Evolutionary conservation across 2,797 vertebrate genomes (phyloP), one percentile per base, ranked within the genome.

Genomic region (Cyclopterus lumpus): DNA sequence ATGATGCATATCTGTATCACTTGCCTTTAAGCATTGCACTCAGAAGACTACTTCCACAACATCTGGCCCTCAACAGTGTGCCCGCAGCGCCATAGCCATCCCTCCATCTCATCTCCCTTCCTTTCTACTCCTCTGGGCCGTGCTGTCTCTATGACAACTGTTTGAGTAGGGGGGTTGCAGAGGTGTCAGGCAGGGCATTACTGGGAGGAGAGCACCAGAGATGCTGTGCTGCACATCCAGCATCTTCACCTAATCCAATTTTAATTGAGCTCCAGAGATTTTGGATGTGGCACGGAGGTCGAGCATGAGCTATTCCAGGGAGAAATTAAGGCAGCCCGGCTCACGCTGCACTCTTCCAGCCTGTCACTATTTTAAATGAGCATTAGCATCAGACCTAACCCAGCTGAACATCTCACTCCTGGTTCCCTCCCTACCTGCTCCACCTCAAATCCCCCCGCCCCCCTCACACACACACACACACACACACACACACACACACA

Each of bases 211-310:
- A 97, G 96, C 95, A 95, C 94, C 81, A 80, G 88, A 89, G 90
- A 91, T 91, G 87, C 87, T 85, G 83, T 92, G 93, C 95, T 93
- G 94, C 90, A 95, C 92, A 96, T 95, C 95, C 95, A 96, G 94
- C 94, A 96, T 97, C 96, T 97, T 95, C 95, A 95, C 96, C 96
- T 99, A 99, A 99, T 99, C 97, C 98, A 96, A 96, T 97, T 99
- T 98, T 99, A 99, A 99, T 99, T 99, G 97, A 97, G 96, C 98
- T 98, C 97, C 94, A 96, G 98, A 99, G 97, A 98, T 96, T 97
- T 96, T 95, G 96, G 88, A 95, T 95, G 96, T 96, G 96, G 94
- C 95, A 94, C 95, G 75, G 95, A 96, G 96, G 97, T 96, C 96
- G 95, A 95, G 94, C 94, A 89, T 92, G 94, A 93, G 95, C 94